Evolutionary conservation across 2,113 vertebrate genomes (phyloP), one percentile per base, ranked within the genome.

Genomic region (Ameiurus melas): DNA sequence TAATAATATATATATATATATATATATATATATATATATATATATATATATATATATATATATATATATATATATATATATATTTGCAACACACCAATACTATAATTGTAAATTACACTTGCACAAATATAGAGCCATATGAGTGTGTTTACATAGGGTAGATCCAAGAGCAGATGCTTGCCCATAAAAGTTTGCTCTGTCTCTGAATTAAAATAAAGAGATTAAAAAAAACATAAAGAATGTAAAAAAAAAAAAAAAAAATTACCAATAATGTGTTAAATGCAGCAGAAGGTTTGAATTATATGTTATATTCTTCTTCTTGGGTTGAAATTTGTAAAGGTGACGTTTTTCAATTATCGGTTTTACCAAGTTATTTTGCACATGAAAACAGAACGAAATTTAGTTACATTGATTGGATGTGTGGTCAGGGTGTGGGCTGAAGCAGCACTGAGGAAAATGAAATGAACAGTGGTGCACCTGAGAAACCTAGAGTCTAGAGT

Each of bases 391-490:
- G 16, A 64, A 64, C 8, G 1, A 47, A 1, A 77, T 47, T 77
- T 25, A 47, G 20, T 25, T 39, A 25, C 36, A 75, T 4, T 47
- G 75, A 51, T 6, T 51, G 75, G 12, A 20, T 25, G 43, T n/a
- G 9, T 51, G 51, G 13, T 78, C 43, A 51, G 73, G 22, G 13
- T 36, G 68, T 16, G 30, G 43, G 47, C 43, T 6, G 13, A 1
- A 55, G 13, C 13, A 80, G 47, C 7, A 30, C 51, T 57, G 53
- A 57, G 8, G n/a, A 62, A 70, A 88, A 66, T 81, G 36, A 88
- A 88, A 88, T 77, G 62, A 84, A 88, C 62, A 83, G 78, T 79
- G 8, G 7, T 39, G 57, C 36, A 82, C 36, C 80, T 47, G 19
- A 47, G 70, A 82, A 83, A 62, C 27, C 66, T 7, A 7, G 81